Evolutionary conservation across 2,797 vertebrate species (phyloP), one percentile per base, ranked within the genome.

Genomic region (Thamnophis elegans): DNA sequence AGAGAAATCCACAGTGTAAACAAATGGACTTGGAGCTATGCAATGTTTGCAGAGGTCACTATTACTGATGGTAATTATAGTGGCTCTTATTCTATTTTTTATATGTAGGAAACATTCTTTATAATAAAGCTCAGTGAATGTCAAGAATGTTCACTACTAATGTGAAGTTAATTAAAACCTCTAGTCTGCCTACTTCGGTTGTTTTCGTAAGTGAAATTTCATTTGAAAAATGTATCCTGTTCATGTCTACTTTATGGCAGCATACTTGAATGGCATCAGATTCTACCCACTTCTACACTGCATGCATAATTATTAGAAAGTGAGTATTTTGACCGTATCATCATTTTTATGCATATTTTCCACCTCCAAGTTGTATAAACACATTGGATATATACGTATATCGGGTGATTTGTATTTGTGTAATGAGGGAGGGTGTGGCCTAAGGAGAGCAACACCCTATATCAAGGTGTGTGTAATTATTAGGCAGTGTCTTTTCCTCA

Each of bases 1-100:
- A 78, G 82, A 68, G 91, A 89, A 95, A 96, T 95, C 91, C 94
- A 96, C 94, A 95, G 96, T 92, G 95, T 96, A 97, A 97, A 97
- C 97, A 97, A 97, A 95, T 89, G 28, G 90, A 89, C 92, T 96
- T 95, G 94, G 93, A 93, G 92, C 93, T 93, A 85, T 95, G 59
- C 91, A 92, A 88, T 91, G 93, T 96, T 95, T 95, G 94, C 85
- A 87, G 65, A 88, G 78, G 7, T 92, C 90, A 58, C 56, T 95
- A 47, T 88, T 94, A 56, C 73, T 56, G 89, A 73, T 90, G 94
- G 73, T 47, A 82, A 82, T 82, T 90, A 90, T 47, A 88, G 4
- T 93, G 56, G 85, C 96, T n/a, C 95, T 94, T 94, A 87, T 92
- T 89, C 94, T 92, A 94, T 85, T 92, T 91, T 88, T 89, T 89